Base-by-base conservation (phyloP, 2,888 invertebrate genomes). In the Lycia hirtaria region DNA sequence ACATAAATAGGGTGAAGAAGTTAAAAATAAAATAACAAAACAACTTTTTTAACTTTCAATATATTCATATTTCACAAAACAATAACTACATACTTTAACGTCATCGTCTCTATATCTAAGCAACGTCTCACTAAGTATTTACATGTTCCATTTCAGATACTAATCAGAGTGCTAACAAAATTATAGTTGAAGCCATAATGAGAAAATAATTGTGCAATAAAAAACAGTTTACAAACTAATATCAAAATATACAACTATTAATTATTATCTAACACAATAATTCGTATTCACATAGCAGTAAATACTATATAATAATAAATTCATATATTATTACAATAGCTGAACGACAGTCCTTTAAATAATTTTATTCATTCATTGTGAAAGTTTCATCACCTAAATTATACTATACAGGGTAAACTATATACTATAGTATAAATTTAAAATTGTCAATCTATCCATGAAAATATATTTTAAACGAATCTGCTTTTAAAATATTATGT, bases 1-100 rank as follows among this genome's bases (percentile, higher is more conserved):
- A n/a, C n/a, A n/a, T n/a, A n/a, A n/a, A 4, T 5, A 3, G 1
- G 9, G 19, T 15, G 19, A 1, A 5, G 19, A 15, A 10, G 5
- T 15, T 69, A 69, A 75, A 78, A 10, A n/a, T 15, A 69, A 69
- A 75, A 78, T 73, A 79, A 76, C 4, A 26, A 70, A 78, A 65
- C 60, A 56, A 75, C 79, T 71, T 40, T 81, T 83, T 78, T 80
- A 90, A 89, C 88, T 88, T 87, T 88, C 86, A 87, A 88, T 89
- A 90, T 90, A 89, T 88, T 89, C 87, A 87, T 85, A 79, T 82
- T 80, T 87, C 86, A 86, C 81, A 88, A 88, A 91, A 90, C 87
- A 90, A 87, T 87, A 88, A 63, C 57, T 64, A 64, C 52, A 48
- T 52, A 88, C 85, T 58, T 57, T 80, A 85, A 85, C 85, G 71